A percentile compares a stretch with the other conserved stretches of the same genome.
Evolutionary conservation across 2,113 vertebrate species (phyloP).

Genomic region (Hyperoodon ampullatus): DNA sequence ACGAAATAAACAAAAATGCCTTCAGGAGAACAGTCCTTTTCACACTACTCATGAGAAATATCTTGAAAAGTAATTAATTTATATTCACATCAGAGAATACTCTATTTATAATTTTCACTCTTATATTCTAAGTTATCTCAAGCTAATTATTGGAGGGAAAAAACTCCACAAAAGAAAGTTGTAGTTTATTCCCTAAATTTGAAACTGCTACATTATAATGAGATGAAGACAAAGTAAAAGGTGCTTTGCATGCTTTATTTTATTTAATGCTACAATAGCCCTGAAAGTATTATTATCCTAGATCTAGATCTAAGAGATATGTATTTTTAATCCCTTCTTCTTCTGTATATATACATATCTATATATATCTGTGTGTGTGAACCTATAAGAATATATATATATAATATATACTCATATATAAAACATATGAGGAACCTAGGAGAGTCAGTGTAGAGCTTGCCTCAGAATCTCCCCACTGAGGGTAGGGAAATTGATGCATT

Average conservation of each 20-base stretch:
- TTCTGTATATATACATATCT: not conserved
- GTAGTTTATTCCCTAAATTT: conserved; percentile 1
- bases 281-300: not conserved
- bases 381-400: not conserved
- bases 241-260: not conserved
- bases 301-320: not conserved
- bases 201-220: not conserved
- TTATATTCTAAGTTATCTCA: not conserved
- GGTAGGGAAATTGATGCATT: not conserved
- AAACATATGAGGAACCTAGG: not conserved
- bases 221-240: not conserved
- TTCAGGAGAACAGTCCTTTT: not conserved
- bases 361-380: not conserved
- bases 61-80: not conserved
- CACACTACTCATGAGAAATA: not conserved
- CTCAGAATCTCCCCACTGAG: not conserved
- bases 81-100: not conserved
- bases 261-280: not conserved
- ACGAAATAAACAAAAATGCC: not conserved
- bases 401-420: too few species aligned
- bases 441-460: not conserved
- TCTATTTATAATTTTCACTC: not conserved
- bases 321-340: not conserved
- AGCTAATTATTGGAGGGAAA: not conserved
- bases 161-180: not conserved